phyloP scores from a whole-genome alignment of 2,797 vertebrate genomes.

The Sibirionetta formosa region DNA sequence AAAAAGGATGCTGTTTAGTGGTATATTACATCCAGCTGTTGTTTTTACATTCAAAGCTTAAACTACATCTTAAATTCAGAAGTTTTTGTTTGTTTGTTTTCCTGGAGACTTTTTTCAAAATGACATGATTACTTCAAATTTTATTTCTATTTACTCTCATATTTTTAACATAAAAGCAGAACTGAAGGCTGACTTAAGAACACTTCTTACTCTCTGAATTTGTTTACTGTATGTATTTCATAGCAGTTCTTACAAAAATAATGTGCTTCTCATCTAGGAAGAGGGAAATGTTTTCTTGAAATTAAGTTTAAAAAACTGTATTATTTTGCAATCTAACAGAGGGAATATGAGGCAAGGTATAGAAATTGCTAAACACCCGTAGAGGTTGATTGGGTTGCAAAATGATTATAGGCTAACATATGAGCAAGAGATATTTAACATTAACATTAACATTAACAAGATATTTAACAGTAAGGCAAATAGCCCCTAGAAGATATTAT shows the following conservation, averaged over 20 bases:
- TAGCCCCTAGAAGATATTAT: neutral
- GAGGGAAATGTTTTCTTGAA: neutral
- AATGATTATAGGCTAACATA: neutral
- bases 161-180: neutral
- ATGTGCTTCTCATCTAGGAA: neutral
- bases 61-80: neutral
- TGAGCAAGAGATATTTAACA: neutral
- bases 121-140: conserved; percentile 9
- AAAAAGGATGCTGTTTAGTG: neutral
- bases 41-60: neutral
- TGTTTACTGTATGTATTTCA: neutral
- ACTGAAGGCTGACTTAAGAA: neutral
- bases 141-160: neutral
- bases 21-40: neutral
- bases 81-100: neutral
- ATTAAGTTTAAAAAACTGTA: neutral
- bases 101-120: conserved; percentile 3
- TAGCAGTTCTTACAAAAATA: neutral
- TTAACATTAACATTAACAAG: no score
- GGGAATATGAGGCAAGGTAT: neutral
- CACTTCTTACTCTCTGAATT: neutral
- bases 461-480: neutral
- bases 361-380: neutral
- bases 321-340: neutral
- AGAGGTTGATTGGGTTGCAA: neutral